Evolutionary conservation across 2,113 vertebrate genomes (phyloP).

Genomic region (Ceratotherium simum): DNA sequence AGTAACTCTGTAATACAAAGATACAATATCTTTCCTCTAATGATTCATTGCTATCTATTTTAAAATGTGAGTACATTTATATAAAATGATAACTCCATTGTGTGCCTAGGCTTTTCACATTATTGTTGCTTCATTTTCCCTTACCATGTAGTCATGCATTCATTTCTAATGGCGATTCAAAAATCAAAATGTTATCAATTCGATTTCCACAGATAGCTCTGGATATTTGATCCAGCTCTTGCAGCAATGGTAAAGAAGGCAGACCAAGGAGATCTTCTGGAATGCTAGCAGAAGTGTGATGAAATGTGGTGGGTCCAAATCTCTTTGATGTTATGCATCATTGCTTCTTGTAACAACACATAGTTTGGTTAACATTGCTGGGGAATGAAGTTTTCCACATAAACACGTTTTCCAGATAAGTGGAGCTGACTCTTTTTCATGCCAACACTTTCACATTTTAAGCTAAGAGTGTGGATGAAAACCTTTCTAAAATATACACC

Average conservation of each 20-base stretch:
- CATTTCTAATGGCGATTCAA: conserved; percentile 72
- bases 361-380: conserved; percentile 24
- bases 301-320: background rate
- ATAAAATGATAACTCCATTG: conserved; percentile 54
- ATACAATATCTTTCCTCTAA: conserved; percentile 61
- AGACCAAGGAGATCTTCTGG: background rate
- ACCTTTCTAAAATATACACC: conserved; percentile 49
- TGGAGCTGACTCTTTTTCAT: background rate
- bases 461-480: conserved; percentile 26
- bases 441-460: background rate
- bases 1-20: conserved; percentile 48
- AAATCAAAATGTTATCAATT: conserved; percentile 64
- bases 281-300: background rate
- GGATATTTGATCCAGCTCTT: conserved; percentile 44
- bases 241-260: background rate
- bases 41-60: conserved; percentile 69
- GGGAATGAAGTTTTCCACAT: background rate
- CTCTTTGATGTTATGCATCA: conserved; percentile 13
- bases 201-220: background rate
- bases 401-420: conserved; percentile 47
- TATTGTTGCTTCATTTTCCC: conserved; percentile 49
- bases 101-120: conserved; percentile 68
- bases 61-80: conserved; percentile 73
- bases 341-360: conserved; percentile 6
- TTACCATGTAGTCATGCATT: conserved; percentile 47